Evolutionary conservation across 1,140 invertebrate genomes (phyloP), one percentile per base, ranked within the genome.

Genomic region (Xylocopa sonorina): DNA sequence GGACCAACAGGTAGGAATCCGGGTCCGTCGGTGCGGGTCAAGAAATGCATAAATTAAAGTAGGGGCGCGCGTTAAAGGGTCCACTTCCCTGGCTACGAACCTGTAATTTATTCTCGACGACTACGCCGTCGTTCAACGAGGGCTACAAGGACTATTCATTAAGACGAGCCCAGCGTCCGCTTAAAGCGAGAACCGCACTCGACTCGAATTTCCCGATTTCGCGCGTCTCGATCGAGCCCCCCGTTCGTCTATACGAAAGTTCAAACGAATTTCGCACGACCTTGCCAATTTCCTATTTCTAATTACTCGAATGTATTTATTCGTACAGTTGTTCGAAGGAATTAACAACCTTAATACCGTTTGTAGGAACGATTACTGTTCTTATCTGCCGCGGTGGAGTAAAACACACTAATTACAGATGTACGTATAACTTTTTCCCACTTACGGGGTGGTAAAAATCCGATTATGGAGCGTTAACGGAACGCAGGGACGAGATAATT

Each of bases 21-120:
- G 55, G 41, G 75, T 81, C 73, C 67, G 67, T 29, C 80, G 68
- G 74, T 73, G 60, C 32, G 82, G 83, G 83, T 86, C 83, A 82
- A 86, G 80, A 86, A 86, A 86, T 85, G 76, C 84, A 85, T 86
- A 86, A 86, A 86, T 86, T 86, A 85, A 86, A 78, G 57, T 50
- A 24, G 46, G 66, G 71, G 72, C 78, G 66, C 64, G 80, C 57
- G 72, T 51, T 78, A 78, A 78, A 68, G 62, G 63, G 82, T 85
- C 73, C 82, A 69, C 63, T 57, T 76, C 63, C 72, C 41, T 43
- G 27, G 41, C 46, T 81, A 66, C 29, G 67, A 29, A 51, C 50
- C 41, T 63, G 60, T 85, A 85, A 84, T 85, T 85, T 85, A 85
- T 85, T 80, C 78, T 29, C 78, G 24, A 53, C 72, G 69, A 77